Percentiles rank a stretch among this genome's conserved stretches.
Conservation (phyloP, 2,888 invertebrate species). For the Pyrochroa serraticornis region DNA sequence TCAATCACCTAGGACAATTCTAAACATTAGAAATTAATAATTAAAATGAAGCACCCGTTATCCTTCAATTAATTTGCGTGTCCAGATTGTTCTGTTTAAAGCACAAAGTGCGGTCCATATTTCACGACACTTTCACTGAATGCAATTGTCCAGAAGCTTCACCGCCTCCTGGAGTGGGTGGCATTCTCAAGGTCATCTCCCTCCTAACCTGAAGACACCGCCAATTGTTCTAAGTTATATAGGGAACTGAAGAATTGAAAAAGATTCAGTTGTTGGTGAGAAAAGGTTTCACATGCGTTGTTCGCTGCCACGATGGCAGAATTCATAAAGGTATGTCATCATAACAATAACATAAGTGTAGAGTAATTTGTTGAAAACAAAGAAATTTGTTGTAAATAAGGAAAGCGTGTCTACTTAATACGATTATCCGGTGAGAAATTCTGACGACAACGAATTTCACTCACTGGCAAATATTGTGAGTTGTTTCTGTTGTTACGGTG, state of each 20-base stretch:
- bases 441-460: slow-evolving; percentile 16
- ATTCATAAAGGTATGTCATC: slow-evolving; percentile 32
- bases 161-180: slow-evolving; percentile 17
- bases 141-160: slow-evolving; percentile 18
- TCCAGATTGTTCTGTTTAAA: no score
- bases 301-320: slow-evolving; percentile 35
- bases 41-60: no score
- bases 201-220: slow-evolving; percentile 26
- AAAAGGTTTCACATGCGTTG: slow-evolving; percentile 27
- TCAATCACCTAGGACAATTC: no score
- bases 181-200: slow-evolving; percentile 35
- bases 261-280: slow-evolving; percentile 32
- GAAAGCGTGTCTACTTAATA: slow-evolving; percentile 26
- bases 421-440: slow-evolving; percentile 6
- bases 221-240: slow-evolving; percentile 36
- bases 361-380: slow-evolving; percentile 18
- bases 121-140: slow-evolving; percentile 28
- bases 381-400: slow-evolving; percentile 10
- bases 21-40: no score
- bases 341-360: slow-evolving; percentile 4
- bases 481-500: neutral
- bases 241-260: slow-evolving; percentile 31
- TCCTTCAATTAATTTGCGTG: no score
- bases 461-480: neutral
- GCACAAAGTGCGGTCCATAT: neutral